Conservation (phyloP, 2,888 invertebrate species). For the Harmothoe impar region DNA sequence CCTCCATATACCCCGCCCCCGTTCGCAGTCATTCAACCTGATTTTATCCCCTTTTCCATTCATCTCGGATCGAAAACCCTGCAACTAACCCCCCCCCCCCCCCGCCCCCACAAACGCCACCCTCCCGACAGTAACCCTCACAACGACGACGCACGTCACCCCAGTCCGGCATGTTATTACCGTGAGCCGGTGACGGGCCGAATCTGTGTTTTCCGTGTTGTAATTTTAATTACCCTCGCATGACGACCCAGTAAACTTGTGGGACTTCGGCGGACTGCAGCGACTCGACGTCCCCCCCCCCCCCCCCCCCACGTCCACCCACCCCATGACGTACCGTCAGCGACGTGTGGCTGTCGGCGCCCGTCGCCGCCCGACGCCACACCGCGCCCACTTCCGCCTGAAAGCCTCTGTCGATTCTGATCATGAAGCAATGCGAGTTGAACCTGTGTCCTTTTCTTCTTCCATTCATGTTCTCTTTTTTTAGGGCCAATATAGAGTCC, state of each 20-base stretch:
- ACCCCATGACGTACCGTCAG: too few species aligned
- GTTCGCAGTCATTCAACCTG: too few species aligned
- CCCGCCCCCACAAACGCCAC: not conserved
- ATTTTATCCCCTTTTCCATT: too few species aligned
- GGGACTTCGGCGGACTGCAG: slow-evolving; percentile 18
- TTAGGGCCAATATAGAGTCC: too few species aligned
- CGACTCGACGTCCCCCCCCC: not conserved
- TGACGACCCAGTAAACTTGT: slow-evolving; percentile 59
- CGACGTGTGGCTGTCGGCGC: not conserved
- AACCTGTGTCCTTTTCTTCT: not conserved
- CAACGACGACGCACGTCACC: not conserved
- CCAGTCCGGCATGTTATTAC: slow-evolving; percentile 9
- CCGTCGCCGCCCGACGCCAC: not conserved
- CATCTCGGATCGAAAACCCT: not conserved
- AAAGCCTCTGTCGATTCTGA: slow-evolving; percentile 29
- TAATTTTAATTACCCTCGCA: slow-evolving; percentile 58
- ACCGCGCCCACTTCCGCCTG: not conserved
- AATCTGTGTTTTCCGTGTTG: slow-evolving; percentile 58
- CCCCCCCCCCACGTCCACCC: not conserved
- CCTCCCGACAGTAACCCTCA: not conserved
- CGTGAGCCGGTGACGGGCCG: not conserved
- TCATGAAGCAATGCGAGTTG: slow-evolving; percentile 13
- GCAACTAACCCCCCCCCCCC: not conserved
- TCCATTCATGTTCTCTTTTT: too few species aligned
- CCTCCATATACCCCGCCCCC: not conserved